phyloP scores from a whole-genome alignment of 2,888 invertebrate genomes.

The Candidula unifasciata region DNA sequence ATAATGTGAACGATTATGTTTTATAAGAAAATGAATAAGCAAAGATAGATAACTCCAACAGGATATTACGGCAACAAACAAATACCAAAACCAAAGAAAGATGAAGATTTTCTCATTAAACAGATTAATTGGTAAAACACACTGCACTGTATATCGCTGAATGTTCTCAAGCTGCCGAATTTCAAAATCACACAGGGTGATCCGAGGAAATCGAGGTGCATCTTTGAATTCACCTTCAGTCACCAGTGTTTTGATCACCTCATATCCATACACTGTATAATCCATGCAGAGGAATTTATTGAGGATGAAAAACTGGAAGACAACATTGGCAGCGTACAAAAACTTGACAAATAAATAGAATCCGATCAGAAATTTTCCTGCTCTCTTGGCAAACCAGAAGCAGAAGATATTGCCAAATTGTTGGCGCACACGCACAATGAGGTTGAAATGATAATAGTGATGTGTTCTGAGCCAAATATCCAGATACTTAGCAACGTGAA shows the following conservation, averaged over 20 bases:
- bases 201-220: slow-evolving; percentile 52
- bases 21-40: slow-evolving; percentile 63
- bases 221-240: slow-evolving; percentile 55
- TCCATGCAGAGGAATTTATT: slow-evolving; percentile 72
- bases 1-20: slow-evolving; percentile 61
- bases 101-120: slow-evolving; percentile 77
- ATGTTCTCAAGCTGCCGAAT: slow-evolving; percentile 50
- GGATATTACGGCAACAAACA: slow-evolving; percentile 63
- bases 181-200: slow-evolving; percentile 54
- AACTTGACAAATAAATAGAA: slow-evolving; percentile 72
- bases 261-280: slow-evolving; percentile 70
- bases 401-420: slow-evolving; percentile 61
- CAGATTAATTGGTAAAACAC: slow-evolving; percentile 72
- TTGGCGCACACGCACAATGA: slow-evolving; percentile 63
- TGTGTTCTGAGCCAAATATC: slow-evolving; percentile 70
- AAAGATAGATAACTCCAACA: slow-evolving; percentile 62
- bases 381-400: slow-evolving; percentile 69
- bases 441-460: slow-evolving; percentile 66
- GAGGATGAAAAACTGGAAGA: slow-evolving; percentile 74
- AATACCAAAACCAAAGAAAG: slow-evolving; percentile 77
- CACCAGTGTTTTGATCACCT: slow-evolving; percentile 58
- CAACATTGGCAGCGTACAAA: slow-evolving; percentile 71
- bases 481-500: slow-evolving; percentile 64
- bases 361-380: slow-evolving; percentile 71
- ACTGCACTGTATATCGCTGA: slow-evolving; percentile 64